Evolutionary conservation across 2,888 invertebrate genomes (phyloP).

Genomic region (Cecidostiba fungosa): DNA sequence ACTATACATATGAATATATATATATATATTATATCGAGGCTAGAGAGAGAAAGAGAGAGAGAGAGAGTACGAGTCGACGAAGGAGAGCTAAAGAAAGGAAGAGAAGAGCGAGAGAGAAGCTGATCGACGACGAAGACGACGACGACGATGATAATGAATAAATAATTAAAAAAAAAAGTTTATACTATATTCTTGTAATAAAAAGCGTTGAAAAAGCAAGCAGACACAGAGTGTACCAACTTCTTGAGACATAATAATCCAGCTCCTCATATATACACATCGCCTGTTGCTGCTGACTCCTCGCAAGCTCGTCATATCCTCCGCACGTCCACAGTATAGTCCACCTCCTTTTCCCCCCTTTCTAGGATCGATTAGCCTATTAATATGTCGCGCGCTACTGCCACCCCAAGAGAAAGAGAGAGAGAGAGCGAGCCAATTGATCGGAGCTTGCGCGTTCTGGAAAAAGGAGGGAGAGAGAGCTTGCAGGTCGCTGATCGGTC

Average conservation of each 20-base stretch:
- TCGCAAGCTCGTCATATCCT: not conserved
- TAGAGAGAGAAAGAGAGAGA: conserved; percentile 1
- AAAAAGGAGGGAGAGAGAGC: not conserved
- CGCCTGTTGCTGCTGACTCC: not conserved
- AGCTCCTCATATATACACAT: not conserved
- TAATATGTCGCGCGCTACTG: conserved; percentile 64
- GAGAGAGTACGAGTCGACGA: no score
- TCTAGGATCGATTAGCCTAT: conserved; percentile 68
- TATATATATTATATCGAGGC: conserved; percentile 35
- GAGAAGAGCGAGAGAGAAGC: not conserved
- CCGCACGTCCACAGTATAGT: not conserved
- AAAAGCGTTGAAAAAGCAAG: conserved; percentile 73
- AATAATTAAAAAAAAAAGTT: conserved; percentile 71
- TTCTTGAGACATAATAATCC: not conserved
- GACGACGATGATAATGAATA: conserved; percentile 25
- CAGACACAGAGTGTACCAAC: not conserved
- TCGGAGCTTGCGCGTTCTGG: conserved; percentile 35
- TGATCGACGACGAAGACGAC: not conserved
- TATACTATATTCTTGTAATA: conserved; percentile 81
- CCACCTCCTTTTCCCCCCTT: not conserved
- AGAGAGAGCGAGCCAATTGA: conserved; percentile 59
- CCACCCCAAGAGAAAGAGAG: not conserved
- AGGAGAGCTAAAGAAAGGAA: not conserved
- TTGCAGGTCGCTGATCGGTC: conserved; percentile 57
- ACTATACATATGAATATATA: conserved; percentile 42